These are phyloP conservation scores for Erebia aethiops DNA, from an alignment of 2,888 invertebrate species.

Conservation along the genomic window DNA sequence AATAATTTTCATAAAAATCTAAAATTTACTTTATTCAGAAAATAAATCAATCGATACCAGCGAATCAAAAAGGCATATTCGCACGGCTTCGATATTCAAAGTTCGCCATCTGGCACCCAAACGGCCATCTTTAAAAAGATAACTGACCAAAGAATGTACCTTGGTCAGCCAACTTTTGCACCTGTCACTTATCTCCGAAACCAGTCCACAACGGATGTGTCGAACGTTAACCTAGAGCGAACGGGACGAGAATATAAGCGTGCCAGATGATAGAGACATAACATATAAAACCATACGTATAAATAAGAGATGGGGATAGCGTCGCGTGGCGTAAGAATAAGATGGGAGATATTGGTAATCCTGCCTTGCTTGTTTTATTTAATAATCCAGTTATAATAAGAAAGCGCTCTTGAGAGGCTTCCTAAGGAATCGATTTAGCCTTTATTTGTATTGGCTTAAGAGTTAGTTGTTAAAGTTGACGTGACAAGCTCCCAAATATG, in stretches of 20 bases:
- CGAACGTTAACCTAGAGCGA: constrained; percentile 67
- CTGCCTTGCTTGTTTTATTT: constrained; percentile 54
- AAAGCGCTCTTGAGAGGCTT: constrained; percentile 43
- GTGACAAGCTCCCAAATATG: constrained; percentile 19
- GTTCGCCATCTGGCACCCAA: constrained; percentile 32
- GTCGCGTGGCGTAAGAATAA: constrained; percentile 68
- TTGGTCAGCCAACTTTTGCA: constrained; percentile 61
- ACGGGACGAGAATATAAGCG: constrained; percentile 54
- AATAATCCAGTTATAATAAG: constrained; percentile 69
- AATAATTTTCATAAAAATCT: too few relatives aligned
- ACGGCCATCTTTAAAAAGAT: constrained; percentile 44
- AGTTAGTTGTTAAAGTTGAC: constrained; percentile 8
- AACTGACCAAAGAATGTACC: constrained; percentile 65
- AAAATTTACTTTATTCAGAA: not conserved
- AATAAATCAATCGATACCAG: constrained; percentile 21
- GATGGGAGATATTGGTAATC: constrained; percentile 50
- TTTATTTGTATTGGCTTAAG: constrained; percentile 28
- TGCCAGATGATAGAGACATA: constrained; percentile 42
- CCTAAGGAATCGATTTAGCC: constrained; percentile 32
- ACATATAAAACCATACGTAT: constrained; percentile 19
- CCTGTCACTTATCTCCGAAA: constrained; percentile 63
- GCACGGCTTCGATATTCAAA: constrained; percentile 27
- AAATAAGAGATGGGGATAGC: constrained; percentile 43
- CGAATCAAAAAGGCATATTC: constrained; percentile 26
- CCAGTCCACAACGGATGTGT: constrained; percentile 70